phyloP scores from a whole-genome alignment of 2,113 vertebrate genomes.

The Callaeas wilsoni region DNA sequence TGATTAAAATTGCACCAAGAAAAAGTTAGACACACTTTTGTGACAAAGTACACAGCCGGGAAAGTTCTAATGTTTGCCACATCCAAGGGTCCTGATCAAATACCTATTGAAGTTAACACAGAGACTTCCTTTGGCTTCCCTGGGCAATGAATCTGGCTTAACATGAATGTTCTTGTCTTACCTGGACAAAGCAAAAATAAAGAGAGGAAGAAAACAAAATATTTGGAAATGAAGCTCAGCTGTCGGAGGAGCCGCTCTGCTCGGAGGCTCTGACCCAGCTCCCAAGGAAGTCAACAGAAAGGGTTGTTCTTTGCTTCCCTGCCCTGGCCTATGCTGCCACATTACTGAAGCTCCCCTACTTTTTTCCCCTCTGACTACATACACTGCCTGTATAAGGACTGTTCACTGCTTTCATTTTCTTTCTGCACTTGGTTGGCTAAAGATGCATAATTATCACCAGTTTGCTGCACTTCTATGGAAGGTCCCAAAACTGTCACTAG shows the following conservation, averaged over 20 bases:
- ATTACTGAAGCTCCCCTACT: neutral
- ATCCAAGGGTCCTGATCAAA: neutral
- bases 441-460: constrained; percentile 20
- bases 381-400: neutral
- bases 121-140: neutral
- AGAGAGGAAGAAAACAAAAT: neutral
- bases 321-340: neutral
- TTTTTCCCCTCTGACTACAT: neutral
- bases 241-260: neutral
- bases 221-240: neutral
- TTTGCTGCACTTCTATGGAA: constrained; percentile 2
- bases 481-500: neutral
- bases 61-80: neutral
- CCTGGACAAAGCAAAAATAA: neutral
- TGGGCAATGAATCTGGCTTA: neutral
- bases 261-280: neutral
- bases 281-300: neutral
- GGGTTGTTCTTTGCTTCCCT: neutral
- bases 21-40: neutral
- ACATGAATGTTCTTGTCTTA: neutral
- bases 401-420: constrained; percentile 48
- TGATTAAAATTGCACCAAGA: neutral
- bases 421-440: constrained; percentile 26
- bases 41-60: neutral
- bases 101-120: neutral